Evolutionary conservation across 2,888 invertebrate genomes (phyloP).

Genomic region (Bibio marci): DNA sequence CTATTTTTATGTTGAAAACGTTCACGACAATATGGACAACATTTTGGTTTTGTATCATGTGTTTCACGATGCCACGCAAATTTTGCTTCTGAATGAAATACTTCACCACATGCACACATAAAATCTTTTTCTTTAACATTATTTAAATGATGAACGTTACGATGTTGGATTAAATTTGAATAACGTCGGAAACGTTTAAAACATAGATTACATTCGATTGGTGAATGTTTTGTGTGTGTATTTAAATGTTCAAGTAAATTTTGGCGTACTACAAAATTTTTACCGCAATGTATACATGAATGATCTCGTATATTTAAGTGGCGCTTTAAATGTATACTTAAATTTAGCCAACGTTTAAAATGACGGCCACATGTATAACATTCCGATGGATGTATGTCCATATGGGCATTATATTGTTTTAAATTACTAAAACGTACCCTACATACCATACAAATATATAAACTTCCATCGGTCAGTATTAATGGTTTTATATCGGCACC

Average conservation of each 20-base stretch:
- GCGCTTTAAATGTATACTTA: constrained; percentile 60
- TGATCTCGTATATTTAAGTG: constrained; percentile 61
- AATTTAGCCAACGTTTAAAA: constrained; percentile 54
- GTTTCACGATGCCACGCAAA: constrained; percentile 74
- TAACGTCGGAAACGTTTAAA: constrained; percentile 64
- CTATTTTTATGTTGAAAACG: constrained; percentile 73
- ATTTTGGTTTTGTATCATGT: constrained; percentile 65
- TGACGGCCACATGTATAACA: constrained; percentile 68
- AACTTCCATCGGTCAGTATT: background rate
- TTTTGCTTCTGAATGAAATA: constrained; percentile 69
- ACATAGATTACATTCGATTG: constrained; percentile 65
- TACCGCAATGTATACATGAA: constrained; percentile 59
- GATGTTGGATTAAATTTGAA: constrained; percentile 72
- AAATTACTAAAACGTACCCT: constrained; percentile 49
- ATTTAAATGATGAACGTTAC: constrained; percentile 58
- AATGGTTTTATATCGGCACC: background rate
- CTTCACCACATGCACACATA: constrained; percentile 62
- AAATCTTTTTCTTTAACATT: constrained; percentile 54
- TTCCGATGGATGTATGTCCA: constrained; percentile 65
- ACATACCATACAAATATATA: constrained; percentile 38
- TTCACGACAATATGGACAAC: constrained; percentile 71
- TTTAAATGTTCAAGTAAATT: constrained; percentile 69
- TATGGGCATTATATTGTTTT: constrained; percentile 50
- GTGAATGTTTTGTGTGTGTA: constrained; percentile 63
- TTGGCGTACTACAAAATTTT: constrained; percentile 66